Conservation (phyloP, 2,797 vertebrate species). For the Graptemys geographica region DNA sequence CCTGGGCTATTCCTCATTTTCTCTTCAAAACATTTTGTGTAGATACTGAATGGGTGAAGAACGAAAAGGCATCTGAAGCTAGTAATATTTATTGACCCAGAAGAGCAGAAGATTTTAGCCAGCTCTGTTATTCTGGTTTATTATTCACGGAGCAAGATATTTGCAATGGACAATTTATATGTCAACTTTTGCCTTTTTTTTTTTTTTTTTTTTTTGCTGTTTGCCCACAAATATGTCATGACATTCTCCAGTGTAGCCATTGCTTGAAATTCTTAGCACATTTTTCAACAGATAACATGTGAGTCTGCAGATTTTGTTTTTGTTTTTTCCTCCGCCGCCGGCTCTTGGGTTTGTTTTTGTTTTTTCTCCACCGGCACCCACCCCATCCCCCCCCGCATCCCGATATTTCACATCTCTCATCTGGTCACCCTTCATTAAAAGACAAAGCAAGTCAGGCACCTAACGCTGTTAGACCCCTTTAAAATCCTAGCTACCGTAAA, state of each 20-base stretch:
- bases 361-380: no score
- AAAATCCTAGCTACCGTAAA: not conserved
- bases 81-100: conserved; percentile 51
- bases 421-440: not conserved
- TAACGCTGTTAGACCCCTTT: not conserved
- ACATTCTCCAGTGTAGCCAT: conserved; percentile 6
- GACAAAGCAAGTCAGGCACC: not conserved
- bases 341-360: no score
- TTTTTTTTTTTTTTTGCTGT: conserved; percentile 20
- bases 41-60: conserved; percentile 37
- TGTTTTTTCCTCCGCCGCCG: no score
- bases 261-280: not conserved
- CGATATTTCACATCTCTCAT: no score
- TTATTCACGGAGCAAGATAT: conserved; percentile 53
- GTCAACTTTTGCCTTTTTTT: not conserved
- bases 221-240: not conserved
- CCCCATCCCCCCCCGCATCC: no score
- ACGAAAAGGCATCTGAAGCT: conserved; percentile 37
- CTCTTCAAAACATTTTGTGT: conserved; percentile 48
- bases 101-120: conserved; percentile 51
- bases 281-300: not conserved
- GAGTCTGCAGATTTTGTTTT: not conserved
- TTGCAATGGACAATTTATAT: conserved; percentile 33
- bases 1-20: conserved; percentile 34
- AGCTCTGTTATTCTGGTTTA: conserved; percentile 50